Base-by-base conservation (phyloP, 2,113 vertebrate species). In the Leptosomus discolor region DNA sequence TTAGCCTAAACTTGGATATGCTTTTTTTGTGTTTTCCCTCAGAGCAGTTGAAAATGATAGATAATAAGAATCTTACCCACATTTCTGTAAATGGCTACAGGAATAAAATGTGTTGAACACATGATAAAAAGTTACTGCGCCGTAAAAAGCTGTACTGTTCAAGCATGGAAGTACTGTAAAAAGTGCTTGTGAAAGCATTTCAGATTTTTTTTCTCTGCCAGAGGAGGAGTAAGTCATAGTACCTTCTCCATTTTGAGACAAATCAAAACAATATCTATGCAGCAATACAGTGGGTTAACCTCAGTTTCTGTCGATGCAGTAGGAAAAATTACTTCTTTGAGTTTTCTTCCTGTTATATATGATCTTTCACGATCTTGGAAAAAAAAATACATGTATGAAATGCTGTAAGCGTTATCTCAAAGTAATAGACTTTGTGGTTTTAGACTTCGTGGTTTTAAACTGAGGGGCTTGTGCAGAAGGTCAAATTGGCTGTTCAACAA, bases 141-240 rank as follows among this genome's bases (percentile, higher is more conserved):
- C 22, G 29, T 95, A 87, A 91, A 90, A 96, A 90, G 43, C 48
- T 85, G 24, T 80, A 51, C 60, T 88, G 68, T 87, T 61, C 58
- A 92, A 89, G 83, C 37, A 36, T 92, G 56, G 81, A 95, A 77
- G 12, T 56, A 19, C 8, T 73, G 39, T 81, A 71, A 92, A 91
- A 88, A 77, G 69, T 68, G 46, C 94, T 97, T 94, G 30, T 93
- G 74, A 88, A 85, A 68, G 77, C 58, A 63, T 95, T 95, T 96
- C 12, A 73, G 41, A 77, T 6, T 41, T 39, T 90, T 56, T 37
- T 51, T 5, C 9, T n/a, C 7, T 84, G 29, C 30, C 34, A 32
- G 45, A 82, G 39, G 53, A 64, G 23, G 67, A 74, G 10, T 61
- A 81, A 84, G 46, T 41, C 26, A 30, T 32, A 79, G 24, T n/a